phyloP scores from a whole-genome alignment of 2,113 vertebrate species.

The Calonectris borealis region DNA sequence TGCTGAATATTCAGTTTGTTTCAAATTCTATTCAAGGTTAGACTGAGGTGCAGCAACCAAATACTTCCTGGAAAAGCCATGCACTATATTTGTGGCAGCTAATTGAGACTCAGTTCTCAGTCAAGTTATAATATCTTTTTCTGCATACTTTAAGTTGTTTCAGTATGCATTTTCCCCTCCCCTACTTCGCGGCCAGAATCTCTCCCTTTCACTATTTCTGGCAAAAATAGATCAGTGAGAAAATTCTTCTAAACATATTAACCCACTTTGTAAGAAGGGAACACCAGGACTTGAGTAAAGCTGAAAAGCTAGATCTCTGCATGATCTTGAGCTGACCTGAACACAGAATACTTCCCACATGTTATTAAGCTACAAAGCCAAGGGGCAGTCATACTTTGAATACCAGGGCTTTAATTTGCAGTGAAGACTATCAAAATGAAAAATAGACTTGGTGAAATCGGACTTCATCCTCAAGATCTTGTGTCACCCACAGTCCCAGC shows the following conservation, averaged over 20 bases:
- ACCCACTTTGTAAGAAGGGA: neutral
- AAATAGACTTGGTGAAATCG: neutral
- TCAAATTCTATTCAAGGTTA: neutral
- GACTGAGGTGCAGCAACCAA: neutral
- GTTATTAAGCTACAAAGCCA: neutral
- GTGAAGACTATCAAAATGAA: neutral
- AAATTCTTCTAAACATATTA: slow-evolving; percentile 18
- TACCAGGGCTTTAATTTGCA: neutral
- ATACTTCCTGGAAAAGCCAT: neutral
- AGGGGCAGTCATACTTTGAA: neutral
- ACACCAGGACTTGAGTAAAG: neutral
- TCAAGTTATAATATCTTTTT: neutral
- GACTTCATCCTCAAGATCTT: neutral
- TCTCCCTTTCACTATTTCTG: slow-evolving; percentile 5
- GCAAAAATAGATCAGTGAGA: neutral
- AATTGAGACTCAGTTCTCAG: neutral
- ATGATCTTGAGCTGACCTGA: neutral
- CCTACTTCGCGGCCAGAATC: neutral
- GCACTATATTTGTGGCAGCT: neutral
- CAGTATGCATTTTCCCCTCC: neutral
- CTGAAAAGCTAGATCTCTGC: neutral
- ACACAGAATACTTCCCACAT: neutral
- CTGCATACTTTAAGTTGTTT: neutral
- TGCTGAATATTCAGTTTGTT: neutral
- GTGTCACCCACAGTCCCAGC: neutral